Evolutionary conservation across 1,140 invertebrate genomes (phyloP).

Genomic region (Calycopis cecrops): DNA sequence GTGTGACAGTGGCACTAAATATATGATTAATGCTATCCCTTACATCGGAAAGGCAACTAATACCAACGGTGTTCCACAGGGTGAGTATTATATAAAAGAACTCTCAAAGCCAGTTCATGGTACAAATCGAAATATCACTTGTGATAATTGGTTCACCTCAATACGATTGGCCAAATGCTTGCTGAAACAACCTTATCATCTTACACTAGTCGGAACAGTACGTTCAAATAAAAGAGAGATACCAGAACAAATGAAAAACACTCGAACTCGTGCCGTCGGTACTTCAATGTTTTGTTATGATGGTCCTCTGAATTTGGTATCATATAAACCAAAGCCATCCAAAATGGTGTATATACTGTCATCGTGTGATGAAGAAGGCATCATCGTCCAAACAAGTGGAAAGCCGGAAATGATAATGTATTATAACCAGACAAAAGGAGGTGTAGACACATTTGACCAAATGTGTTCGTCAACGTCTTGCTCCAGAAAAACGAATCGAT

Average conservation of each 20-base stretch:
- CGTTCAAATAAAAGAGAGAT: slow-evolving; percentile 24
- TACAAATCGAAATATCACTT: neutral
- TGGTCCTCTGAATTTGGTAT: slow-evolving; percentile 17
- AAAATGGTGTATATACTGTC: neutral
- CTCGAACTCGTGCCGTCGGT: slow-evolving; percentile 17
- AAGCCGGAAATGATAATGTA: slow-evolving; percentile 9
- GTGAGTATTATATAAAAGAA: slow-evolving; percentile 3
- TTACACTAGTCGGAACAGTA: slow-evolving; percentile 20
- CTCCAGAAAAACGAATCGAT: neutral
- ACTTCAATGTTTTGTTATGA: slow-evolving; percentile 26
- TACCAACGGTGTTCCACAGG: slow-evolving; percentile 1
- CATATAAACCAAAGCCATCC: neutral
- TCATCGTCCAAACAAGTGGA: neutral
- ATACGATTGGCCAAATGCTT: neutral
- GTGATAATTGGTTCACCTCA: slow-evolving; percentile 16
- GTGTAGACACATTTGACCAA: slow-evolving; percentile 6
- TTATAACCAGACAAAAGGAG: slow-evolving; percentile 5
- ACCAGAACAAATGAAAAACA: slow-evolving; percentile 24
- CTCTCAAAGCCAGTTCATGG: neutral
- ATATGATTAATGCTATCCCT: slow-evolving; percentile 28
- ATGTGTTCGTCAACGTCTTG: neutral
- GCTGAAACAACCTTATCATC: slow-evolving; percentile 14
- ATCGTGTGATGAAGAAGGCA: neutral
- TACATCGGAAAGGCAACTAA: slow-evolving; percentile 24
- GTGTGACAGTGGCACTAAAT: slow-evolving; percentile 19